Base-by-base conservation (phyloP, 2,113 vertebrate genomes). In the Hymenochirus boettgeri region DNA sequence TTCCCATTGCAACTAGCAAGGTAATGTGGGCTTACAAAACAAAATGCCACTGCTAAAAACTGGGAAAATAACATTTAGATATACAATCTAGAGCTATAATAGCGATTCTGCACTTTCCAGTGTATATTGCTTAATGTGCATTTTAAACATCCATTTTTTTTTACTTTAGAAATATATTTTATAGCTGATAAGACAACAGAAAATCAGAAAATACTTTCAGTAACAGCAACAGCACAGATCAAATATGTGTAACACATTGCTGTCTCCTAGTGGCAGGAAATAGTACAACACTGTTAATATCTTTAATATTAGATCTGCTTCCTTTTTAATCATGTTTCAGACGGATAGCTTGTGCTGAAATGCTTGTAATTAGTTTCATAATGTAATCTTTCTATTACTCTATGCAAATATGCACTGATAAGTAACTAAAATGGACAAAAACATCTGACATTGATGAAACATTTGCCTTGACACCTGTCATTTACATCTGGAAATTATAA, bases 221-320 rank as follows among this genome's bases (percentile, higher is more conserved):
- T 10, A 31, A 6, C 29, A 6, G 5, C 10, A 31, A 31, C 5
- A 31, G 37, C 4, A 2, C 17, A 5, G 11, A 1, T 10, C 6
- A 2, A 13, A 15, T 2, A 42, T 39, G 12, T 39, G 48, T 29
- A 52, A 62, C 42, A 18, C 62, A 65, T 56, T 22, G 51, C 12
- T 47, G 37, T 25, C 62, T 25, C 50, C 62, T 65, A 42, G 62
- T 65, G 62, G 52, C 18, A 23, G 19, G 23, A 1, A 53, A n/a
- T 17, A 55, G 7, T 55, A 17, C 46, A 48, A 19, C 7, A 29
- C 26, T 2, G 12, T n/a, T n/a, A n/a, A n/a, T n/a, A n/a, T n/a
- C 22, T 52, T 15, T 52, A 23, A 26, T n/a, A 55, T 55, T 31
- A 19, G 9, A 23, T 19, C 4, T 5, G 8, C 46, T 55, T 7